A percentile compares a stretch with the other conserved stretches of the same genome.
Conservation (phyloP, 2,113 vertebrate species). For the Numenius arquata region DNA sequence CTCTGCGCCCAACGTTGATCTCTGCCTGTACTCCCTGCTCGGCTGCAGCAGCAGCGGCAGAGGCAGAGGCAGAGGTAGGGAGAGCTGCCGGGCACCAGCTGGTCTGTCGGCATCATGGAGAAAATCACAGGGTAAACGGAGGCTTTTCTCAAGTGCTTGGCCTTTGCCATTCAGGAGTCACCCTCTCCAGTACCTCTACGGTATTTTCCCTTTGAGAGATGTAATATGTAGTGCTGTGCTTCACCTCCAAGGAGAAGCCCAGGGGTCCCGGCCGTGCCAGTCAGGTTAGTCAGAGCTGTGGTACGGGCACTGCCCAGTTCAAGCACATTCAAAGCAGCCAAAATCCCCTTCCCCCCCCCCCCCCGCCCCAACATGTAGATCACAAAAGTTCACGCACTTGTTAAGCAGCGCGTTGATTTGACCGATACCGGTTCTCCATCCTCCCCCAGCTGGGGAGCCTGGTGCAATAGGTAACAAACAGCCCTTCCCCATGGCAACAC, state of each 20-base stretch:
- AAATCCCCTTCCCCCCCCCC: neutral
- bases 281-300: constrained; percentile 61
- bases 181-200: neutral
- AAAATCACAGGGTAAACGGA: neutral
- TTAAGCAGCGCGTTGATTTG: constrained; percentile 43
- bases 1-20: constrained; percentile 10
- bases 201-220: neutral
- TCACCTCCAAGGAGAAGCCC: constrained; percentile 7
- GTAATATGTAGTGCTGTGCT: neutral
- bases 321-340: constrained; percentile 51
- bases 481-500: constrained; percentile 61
- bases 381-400: constrained; percentile 51
- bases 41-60: neutral
- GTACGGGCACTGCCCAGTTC: constrained; percentile 67
- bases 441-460: neutral
- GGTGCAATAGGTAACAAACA: constrained; percentile 50
- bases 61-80: neutral
- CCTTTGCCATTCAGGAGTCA: neutral
- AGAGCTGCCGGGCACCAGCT: constrained; percentile 39
- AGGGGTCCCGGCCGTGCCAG: constrained; percentile 49
- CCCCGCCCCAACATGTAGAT: neutral
- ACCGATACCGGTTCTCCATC: neutral
- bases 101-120: neutral
- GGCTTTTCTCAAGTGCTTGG: neutral
- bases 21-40: neutral